Conservation (phyloP, 2,888 invertebrate species). For the Papilio protenor region DNA sequence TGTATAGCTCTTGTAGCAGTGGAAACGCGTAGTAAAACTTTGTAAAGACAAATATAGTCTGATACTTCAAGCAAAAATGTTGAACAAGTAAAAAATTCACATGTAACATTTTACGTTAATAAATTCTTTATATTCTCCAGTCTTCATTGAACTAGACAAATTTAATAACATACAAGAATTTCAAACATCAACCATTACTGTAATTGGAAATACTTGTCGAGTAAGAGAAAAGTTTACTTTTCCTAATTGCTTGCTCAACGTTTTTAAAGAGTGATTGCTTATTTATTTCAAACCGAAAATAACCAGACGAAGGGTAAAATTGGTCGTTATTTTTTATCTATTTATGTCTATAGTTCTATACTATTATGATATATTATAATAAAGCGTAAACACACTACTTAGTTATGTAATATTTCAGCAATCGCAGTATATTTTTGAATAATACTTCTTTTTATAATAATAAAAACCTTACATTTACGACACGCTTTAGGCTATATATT, state of each 20-base stretch:
- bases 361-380: too few species aligned
- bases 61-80: background rate
- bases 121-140: background rate
- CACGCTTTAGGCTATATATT: too few species aligned
- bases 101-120: background rate
- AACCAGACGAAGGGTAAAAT: background rate
- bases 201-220: conserved; percentile 13
- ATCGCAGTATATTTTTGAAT: too few species aligned
- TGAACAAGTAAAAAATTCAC: background rate
- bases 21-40: too few species aligned
- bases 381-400: too few species aligned
- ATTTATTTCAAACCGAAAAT: background rate
- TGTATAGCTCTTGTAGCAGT: too few species aligned
- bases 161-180: conserved; percentile 5
- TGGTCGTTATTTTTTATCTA: background rate
- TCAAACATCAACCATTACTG: background rate
- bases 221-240: background rate
- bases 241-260: background rate
- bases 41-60: too few species aligned
- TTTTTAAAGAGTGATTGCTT: background rate
- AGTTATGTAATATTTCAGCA: too few species aligned
- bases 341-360: background rate
- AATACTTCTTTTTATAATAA: too few species aligned
- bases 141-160: conserved; percentile 7
- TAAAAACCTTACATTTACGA: too few species aligned